Conservation (phyloP, 2,113 vertebrate genomes). For the Podiceps cristatus region DNA sequence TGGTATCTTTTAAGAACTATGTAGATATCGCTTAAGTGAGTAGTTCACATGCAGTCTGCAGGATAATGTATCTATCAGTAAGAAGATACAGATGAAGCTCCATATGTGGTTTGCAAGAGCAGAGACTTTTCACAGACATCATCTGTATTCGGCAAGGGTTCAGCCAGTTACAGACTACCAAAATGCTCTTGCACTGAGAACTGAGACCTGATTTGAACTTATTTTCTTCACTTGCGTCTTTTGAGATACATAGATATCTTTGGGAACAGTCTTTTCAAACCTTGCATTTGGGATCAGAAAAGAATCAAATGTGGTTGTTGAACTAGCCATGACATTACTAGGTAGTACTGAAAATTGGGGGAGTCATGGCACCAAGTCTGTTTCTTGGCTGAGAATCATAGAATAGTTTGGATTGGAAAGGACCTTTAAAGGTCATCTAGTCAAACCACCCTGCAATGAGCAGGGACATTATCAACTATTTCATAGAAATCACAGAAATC, state of each 20-base stretch:
- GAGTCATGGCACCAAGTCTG: not conserved
- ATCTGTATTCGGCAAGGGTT: not conserved
- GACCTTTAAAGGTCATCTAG: too few species aligned
- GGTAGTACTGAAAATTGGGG: not conserved
- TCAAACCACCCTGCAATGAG: too few species aligned
- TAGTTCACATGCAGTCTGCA: not conserved
- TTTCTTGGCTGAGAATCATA: not conserved
- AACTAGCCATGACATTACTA: not conserved
- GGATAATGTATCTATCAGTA: not conserved
- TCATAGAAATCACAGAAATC: too few species aligned
- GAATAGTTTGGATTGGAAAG: too few species aligned
- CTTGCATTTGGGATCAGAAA: not conserved
- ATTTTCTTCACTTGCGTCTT: not conserved
- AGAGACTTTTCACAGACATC: not conserved
- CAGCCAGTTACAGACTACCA: not conserved
- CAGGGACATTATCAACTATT: too few species aligned
- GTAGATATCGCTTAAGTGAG: not conserved
- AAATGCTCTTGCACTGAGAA: not conserved
- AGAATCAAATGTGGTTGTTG: not conserved
- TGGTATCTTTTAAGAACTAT: not conserved
- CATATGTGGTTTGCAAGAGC: not conserved
- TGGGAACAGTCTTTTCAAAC: not conserved
- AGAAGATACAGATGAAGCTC: not conserved
- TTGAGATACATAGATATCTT: not conserved
- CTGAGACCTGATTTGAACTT: not conserved